phyloP scores from a whole-genome alignment of 2,888 invertebrate species.

The Pandemis corylana region DNA sequence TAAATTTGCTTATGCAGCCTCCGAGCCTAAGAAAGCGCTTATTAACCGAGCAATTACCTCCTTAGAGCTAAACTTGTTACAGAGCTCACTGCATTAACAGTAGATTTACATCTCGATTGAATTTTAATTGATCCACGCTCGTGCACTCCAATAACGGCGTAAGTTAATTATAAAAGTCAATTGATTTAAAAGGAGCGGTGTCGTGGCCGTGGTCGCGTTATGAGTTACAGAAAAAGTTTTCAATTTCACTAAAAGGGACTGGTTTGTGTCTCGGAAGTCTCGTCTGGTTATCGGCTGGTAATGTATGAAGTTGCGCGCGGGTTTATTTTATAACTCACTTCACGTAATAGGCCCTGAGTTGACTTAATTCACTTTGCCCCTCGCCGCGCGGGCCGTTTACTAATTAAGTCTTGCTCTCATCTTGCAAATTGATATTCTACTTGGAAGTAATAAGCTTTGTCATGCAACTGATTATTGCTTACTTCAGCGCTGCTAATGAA shows the following conservation, averaged over 20 bases:
- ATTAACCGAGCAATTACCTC: conserved; percentile 66
- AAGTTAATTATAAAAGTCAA: conserved; percentile 85
- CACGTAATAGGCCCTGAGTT: conserved; percentile 79
- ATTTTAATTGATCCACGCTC: conserved; percentile 80
- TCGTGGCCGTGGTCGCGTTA: conserved; percentile 78
- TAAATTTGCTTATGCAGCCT: conserved; percentile 7
- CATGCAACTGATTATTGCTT: conserved; percentile 5
- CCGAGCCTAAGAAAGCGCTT: conserved; percentile 8
- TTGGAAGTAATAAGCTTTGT: conserved; percentile 19
- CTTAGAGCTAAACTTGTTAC: conserved; percentile 70
- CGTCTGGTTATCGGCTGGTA: conserved; percentile 85
- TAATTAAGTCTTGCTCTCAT: conserved; percentile 65
- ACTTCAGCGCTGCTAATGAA: background rate
- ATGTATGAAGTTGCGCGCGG: conserved; percentile 83
- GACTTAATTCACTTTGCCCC: conserved; percentile 76
- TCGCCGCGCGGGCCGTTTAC: conserved; percentile 61
- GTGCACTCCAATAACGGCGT: conserved; percentile 79
- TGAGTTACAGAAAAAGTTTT: conserved; percentile 85
- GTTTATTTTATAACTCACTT: conserved; percentile 84
- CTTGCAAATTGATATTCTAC: conserved; percentile 47
- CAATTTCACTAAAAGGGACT: conserved; percentile 86
- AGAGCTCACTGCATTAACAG: conserved; percentile 53
- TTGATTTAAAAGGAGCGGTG: conserved; percentile 83
- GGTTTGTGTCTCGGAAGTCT: conserved; percentile 85
- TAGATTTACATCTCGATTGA: conserved; percentile 80